phyloP scores from a whole-genome alignment of 2,113 vertebrate species.

The Dasypus novemcinctus region DNA sequence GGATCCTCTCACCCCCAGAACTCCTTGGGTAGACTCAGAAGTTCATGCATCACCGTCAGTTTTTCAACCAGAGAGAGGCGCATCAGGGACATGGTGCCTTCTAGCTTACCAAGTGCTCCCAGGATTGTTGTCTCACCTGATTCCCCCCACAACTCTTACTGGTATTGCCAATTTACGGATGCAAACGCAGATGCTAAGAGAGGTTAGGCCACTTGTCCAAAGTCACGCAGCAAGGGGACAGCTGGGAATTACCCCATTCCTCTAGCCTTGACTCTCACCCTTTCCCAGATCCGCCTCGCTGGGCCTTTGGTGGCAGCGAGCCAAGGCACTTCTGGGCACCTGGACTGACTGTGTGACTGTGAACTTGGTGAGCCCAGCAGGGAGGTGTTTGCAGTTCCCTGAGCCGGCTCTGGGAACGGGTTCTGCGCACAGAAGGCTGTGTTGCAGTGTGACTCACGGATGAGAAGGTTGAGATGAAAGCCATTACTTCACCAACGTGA shows the following conservation, averaged over 20 bases:
- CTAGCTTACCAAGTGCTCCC: no score
- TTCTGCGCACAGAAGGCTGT: not conserved
- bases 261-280: not conserved
- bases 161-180: fast-evolving
- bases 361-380: slow-evolving; percentile 63
- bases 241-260: not conserved
- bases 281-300: not conserved
- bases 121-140: fast-evolving
- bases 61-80: not conserved
- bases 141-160: not conserved
- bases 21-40: not conserved
- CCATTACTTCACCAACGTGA: slow-evolving; percentile 33
- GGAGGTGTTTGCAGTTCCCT: slow-evolving; percentile 61
- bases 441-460: slow-evolving; percentile 47
- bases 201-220: not conserved
- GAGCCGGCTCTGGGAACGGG: slow-evolving; percentile 62
- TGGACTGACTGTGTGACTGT: slow-evolving; percentile 59
- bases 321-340: slow-evolving; percentile 47
- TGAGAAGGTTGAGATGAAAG: slow-evolving; percentile 44
- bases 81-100: fast-evolving
- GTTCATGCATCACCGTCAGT: not conserved
- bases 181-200: not conserved
- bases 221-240: not conserved
- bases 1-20: not conserved
- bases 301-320: not conserved